These are phyloP conservation scores for Bolborhynchus lineola DNA, from an alignment of 2,113 vertebrate genomes.

Conservation along the genomic window DNA sequence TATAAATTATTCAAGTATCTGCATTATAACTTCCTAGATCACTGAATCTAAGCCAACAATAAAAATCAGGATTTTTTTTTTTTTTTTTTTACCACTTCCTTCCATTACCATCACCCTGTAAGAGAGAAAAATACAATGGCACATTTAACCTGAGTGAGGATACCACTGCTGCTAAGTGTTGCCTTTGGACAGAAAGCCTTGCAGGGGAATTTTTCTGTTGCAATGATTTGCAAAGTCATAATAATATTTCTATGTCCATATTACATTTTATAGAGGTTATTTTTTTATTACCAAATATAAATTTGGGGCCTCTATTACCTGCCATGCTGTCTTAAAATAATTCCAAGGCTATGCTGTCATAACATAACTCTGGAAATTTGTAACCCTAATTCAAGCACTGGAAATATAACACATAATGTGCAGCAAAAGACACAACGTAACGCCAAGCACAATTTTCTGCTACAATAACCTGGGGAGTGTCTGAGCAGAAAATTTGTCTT, in stretches of 20 bases:
- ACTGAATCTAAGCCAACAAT: conserved; percentile 12
- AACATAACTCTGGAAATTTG: neutral
- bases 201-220: neutral
- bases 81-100: neutral
- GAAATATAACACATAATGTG: neutral
- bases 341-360: conserved; percentile 52
- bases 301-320: neutral
- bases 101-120: neutral
- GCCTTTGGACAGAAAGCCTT: neutral
- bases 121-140: neutral
- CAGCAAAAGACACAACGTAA: neutral
- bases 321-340: neutral
- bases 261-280: conserved; percentile 16
- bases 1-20: conserved; percentile 14
- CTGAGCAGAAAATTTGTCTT: conserved; percentile 39
- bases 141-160: neutral
- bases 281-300: conserved; percentile 40
- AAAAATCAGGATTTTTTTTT: neutral
- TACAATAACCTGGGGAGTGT: neutral
- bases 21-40: conserved; percentile 22
- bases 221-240: conserved; percentile 33
- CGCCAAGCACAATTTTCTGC: conserved; percentile 20
- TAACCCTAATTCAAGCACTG: conserved; percentile 5
- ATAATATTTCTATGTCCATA: conserved; percentile 18
- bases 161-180: neutral